These are phyloP conservation scores for Macrostomum cliftonense DNA, from an alignment of 2,888 invertebrate species.

Conservation along the genomic window DNA sequence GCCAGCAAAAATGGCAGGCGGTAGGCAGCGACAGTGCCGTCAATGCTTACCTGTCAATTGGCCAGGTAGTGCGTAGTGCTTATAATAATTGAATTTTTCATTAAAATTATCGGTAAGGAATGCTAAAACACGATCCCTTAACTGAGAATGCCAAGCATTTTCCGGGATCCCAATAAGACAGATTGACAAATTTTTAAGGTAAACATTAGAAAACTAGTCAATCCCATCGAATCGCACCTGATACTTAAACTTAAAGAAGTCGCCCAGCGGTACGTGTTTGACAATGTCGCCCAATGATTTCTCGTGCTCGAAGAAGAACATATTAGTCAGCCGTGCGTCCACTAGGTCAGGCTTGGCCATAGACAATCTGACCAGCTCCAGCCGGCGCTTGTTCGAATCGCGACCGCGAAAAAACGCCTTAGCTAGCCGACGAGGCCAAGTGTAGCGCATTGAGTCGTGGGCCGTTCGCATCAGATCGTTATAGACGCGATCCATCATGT, in stretches of 20 bases:
- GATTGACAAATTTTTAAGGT: too few species aligned
- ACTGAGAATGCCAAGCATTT: too few species aligned
- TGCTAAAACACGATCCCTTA: too few species aligned
- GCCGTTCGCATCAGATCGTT: slow-evolving; percentile 7
- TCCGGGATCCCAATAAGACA: too few species aligned
- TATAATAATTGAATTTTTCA: too few species aligned
- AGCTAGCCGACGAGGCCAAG: slow-evolving; percentile 40
- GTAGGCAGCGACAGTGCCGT: slow-evolving; percentile 90
- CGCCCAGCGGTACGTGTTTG: slow-evolving; percentile 66
- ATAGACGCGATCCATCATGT: slow-evolving; percentile 69
- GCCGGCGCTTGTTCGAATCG: slow-evolving; percentile 64
- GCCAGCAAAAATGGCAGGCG: slow-evolving; percentile 71
- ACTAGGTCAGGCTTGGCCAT: slow-evolving; percentile 56
- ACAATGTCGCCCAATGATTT: slow-evolving; percentile 65
- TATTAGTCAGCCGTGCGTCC: slow-evolving; percentile 77
- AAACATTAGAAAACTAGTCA: too few species aligned
- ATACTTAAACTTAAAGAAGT: slow-evolving; percentile 89
- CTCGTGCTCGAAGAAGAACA: slow-evolving; percentile 77
- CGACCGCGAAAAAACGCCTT: slow-evolving; percentile 77
- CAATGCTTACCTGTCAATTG: slow-evolving; percentile 51
- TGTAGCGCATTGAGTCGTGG: background rate
- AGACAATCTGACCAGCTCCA: slow-evolving; percentile 61
- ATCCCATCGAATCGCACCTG: too few species aligned
- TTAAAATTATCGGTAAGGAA: too few species aligned
- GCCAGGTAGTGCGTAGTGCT: too few species aligned